phyloP scores from a whole-genome alignment of 2,797 vertebrate species.

The Lithobates sylvaticus region DNA sequence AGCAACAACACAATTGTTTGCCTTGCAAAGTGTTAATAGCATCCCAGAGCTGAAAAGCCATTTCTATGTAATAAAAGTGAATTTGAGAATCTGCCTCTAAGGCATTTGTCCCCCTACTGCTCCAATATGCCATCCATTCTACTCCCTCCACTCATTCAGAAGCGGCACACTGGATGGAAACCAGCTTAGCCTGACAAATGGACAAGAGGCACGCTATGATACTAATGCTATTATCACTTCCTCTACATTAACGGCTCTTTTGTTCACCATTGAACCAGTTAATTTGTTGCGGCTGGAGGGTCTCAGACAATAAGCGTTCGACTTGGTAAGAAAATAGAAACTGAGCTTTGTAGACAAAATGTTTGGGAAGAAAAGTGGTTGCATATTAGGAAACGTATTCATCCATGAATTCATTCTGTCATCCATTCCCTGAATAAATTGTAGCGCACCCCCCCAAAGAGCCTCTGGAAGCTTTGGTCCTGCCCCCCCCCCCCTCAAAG shows the following conservation, averaged over 20 bases:
- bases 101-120: conserved; percentile 39
- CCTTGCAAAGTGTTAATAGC: not conserved
- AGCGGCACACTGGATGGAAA: conserved; percentile 11
- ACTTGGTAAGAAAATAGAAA: not conserved
- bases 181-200: conserved; percentile 41
- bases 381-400: too few species aligned
- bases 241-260: conserved; percentile 16
- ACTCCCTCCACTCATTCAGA: conserved; percentile 13
- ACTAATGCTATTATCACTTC: conserved; percentile 26
- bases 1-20: too few species aligned
- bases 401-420: too few species aligned
- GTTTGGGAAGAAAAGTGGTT: not conserved
- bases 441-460: too few species aligned
- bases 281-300: conserved; percentile 34
- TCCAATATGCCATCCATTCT: conserved; percentile 37
- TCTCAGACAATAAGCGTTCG: conserved; percentile 1
- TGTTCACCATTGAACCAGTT: conserved; percentile 45
- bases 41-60: not conserved
- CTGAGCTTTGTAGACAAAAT: not conserved
- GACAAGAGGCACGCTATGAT: conserved; percentile 36
- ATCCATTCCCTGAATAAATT: too few species aligned
- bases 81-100: conserved; percentile 31
- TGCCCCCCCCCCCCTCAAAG: too few species aligned
- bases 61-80: conserved; percentile 31
- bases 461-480: too few species aligned